Percentiles rank a stretch among this genome's conserved stretches.
Evolutionary conservation across 1,140 invertebrate species (phyloP).

Genomic region (Episyrphus balteatus): DNA sequence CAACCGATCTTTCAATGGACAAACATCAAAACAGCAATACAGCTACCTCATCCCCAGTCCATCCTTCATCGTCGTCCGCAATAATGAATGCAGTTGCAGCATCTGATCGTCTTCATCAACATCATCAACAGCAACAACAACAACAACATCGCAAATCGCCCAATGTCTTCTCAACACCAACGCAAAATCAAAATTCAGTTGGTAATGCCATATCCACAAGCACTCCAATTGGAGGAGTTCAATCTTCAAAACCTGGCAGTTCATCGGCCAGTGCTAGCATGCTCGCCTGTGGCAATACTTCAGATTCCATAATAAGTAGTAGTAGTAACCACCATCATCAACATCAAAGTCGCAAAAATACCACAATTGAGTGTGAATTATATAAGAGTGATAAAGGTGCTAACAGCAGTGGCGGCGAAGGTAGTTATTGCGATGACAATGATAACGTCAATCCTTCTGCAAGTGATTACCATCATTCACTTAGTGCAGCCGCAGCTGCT

Average conservation of each 20-base stretch:
- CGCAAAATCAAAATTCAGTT: too few species aligned
- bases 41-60: background rate
- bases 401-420: constrained; percentile 18
- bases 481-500: constrained; percentile 25
- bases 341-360: constrained; percentile 26
- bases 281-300: too few species aligned
- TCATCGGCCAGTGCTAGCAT: constrained; percentile 7
- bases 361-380: constrained; percentile 26
- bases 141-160: constrained; percentile 16
- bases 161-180: background rate
- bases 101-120: constrained; percentile 1
- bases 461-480: constrained; percentile 23
- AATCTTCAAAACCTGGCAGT: constrained; percentile 1
- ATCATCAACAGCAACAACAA: background rate
- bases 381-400: constrained; percentile 9
- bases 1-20: constrained; percentile 25
- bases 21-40: background rate
- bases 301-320: background rate
- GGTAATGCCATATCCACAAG: background rate
- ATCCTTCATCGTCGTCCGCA: constrained; percentile 1
- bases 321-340: background rate
- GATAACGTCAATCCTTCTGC: constrained; percentile 10
- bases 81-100: background rate
- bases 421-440: constrained; percentile 18
- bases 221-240: constrained; percentile 1